phyloP scores from a whole-genome alignment of 2,888 invertebrate species.

The Cataglyphis albicans region DNA sequence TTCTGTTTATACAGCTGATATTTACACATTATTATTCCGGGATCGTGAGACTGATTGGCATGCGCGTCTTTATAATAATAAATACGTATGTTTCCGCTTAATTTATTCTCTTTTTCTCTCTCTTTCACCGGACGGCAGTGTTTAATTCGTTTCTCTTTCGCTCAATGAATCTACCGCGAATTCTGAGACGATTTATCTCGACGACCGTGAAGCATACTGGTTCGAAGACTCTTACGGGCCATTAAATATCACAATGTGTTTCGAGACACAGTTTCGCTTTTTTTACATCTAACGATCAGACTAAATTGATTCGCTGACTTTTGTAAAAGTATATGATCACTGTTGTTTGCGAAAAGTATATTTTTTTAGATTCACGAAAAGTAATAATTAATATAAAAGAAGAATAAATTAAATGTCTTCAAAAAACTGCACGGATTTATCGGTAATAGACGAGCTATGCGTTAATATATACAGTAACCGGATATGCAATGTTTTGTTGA shows the following conservation, averaged over 20 bases:
- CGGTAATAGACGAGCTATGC: background rate
- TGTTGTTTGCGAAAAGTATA: background rate
- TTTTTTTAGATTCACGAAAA: background rate
- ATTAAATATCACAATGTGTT: background rate
- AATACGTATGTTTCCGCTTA: background rate
- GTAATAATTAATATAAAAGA: background rate
- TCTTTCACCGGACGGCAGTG: conserved; percentile 69
- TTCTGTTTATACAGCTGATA: background rate
- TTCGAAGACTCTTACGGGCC: background rate
- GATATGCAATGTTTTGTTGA: background rate
- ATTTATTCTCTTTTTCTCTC: background rate
- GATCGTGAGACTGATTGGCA: conserved; percentile 28
- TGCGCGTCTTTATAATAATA: conserved; percentile 36
- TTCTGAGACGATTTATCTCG: background rate
- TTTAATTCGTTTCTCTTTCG: conserved; percentile 62
- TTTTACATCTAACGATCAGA: conserved; percentile 5
- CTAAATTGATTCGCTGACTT: background rate
- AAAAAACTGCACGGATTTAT: background rate
- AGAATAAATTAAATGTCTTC: background rate
- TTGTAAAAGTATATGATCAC: background rate
- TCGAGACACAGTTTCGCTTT: background rate
- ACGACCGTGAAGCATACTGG: conserved; percentile 4
- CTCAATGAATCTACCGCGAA: background rate
- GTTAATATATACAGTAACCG: background rate
- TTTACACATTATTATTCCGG: conserved; percentile 64